phyloP scores from a whole-genome alignment of 2,888 invertebrate genomes.

The Polydrusus pterygomalis region DNA sequence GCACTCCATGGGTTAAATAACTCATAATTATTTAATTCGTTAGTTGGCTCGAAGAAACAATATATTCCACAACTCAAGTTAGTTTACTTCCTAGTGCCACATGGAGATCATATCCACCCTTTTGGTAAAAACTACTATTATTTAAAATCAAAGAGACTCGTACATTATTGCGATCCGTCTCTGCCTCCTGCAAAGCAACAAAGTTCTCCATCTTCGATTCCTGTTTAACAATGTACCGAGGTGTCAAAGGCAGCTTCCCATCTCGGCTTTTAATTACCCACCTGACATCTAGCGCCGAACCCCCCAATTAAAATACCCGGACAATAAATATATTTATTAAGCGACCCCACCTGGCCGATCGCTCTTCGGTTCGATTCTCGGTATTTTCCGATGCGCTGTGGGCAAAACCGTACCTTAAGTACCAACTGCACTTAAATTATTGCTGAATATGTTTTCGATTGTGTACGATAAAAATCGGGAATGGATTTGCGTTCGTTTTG shows the following conservation, averaged over 20 bases:
- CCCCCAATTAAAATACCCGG: constrained; percentile 71
- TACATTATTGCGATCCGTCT: not conserved
- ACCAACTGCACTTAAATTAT: constrained; percentile 50
- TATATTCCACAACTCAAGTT: too few relatives aligned
- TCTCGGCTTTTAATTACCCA: constrained; percentile 71
- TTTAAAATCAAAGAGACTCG: too few relatives aligned
- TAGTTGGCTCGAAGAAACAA: too few relatives aligned
- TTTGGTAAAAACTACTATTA: too few relatives aligned
- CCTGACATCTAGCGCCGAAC: constrained; percentile 71
- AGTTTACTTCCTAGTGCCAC: too few relatives aligned
- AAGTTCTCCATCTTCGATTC: constrained; percentile 37
- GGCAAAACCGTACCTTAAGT: constrained; percentile 51
- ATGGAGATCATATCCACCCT: too few relatives aligned
- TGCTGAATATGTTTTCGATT: constrained; percentile 52
- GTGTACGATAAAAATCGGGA: constrained; percentile 50
- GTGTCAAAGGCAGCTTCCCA: constrained; percentile 72
- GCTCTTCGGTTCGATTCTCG: constrained; percentile 49
- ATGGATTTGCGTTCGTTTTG: constrained; percentile 8
- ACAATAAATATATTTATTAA: constrained; percentile 69
- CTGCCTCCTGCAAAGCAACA: constrained; percentile 20
- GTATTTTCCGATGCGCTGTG: constrained; percentile 50
- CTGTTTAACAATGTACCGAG: constrained; percentile 71
- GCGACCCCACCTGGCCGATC: constrained; percentile 59
- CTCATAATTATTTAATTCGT: too few relatives aligned
- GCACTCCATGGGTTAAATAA: too few relatives aligned